Conservation (phyloP, 2,888 invertebrate species). For the Colletes collaris region DNA sequence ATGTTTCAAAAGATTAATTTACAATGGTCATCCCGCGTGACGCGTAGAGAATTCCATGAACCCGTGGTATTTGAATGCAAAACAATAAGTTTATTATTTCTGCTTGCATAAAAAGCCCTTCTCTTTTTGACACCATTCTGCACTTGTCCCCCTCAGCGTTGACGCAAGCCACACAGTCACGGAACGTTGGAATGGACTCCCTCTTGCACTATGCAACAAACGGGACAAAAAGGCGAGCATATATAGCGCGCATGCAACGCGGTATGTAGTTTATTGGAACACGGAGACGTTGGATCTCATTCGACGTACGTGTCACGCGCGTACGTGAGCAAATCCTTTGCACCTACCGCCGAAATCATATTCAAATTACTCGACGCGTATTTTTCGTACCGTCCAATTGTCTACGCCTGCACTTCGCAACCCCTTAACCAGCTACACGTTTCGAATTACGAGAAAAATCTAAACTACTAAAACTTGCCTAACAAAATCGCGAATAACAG, state of each 20-base stretch:
- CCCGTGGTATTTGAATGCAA: not conserved
- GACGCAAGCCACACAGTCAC: constrained; percentile 17
- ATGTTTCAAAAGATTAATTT: not conserved
- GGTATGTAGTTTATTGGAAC: constrained; percentile 53
- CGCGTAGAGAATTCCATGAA: not conserved
- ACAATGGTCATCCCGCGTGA: not conserved
- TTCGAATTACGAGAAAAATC: no score
- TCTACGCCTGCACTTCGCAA: not conserved
- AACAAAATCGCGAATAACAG: no score
- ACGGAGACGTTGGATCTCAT: constrained; percentile 31
- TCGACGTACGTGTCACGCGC: constrained; percentile 1
- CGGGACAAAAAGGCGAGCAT: constrained; percentile 50
- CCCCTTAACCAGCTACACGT: no score
- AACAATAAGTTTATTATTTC: constrained; percentile 22
- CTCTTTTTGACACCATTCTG: constrained; percentile 45
- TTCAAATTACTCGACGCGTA: constrained; percentile 7
- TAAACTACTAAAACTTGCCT: no score
- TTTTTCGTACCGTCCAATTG: not conserved
- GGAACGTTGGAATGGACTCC: constrained; percentile 17
- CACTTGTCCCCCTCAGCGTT: constrained; percentile 20
- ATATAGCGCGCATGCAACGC: constrained; percentile 27
- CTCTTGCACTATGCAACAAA: constrained; percentile 28
- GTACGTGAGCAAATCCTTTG: constrained; percentile 2
- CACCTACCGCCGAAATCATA: constrained; percentile 6
- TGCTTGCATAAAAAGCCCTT: constrained; percentile 12